Base-by-base conservation (phyloP, 2,113 vertebrate species). In the Donacobius atricapilla region DNA sequence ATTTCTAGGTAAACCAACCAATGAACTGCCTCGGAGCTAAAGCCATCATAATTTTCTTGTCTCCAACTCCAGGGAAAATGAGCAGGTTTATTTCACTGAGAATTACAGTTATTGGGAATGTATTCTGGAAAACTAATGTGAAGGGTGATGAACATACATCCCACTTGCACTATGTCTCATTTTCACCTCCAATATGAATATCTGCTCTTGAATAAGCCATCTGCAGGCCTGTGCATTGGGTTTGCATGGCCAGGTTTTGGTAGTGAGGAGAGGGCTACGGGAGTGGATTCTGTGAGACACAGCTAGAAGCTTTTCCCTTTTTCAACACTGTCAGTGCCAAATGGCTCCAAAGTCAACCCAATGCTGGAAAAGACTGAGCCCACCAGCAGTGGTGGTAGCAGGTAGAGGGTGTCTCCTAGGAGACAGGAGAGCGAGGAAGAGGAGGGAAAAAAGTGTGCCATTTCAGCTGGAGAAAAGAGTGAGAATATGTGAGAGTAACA, bases 1-100 rank as follows among this genome's bases (percentile, higher is more conserved):
- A 65, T 81, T 91, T 89, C 50, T 42, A 70, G 56, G 73, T 90
- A 94, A 96, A 75, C 17, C 78, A 93, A 82, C 31, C 25, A 78
- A 23, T 66, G 45, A 89, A 53, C 35, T 48, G 16, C 40, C 37
- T 89, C 92, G 65, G 33, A 65, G 15, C 45, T 89, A n/a, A 75
- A 93, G 25, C 12, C 13, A 23, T 75, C 27, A n/a, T 28, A 50
- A 90, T 87, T 82, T 73, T 89, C 64, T 78, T 45, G 35, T 78
- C 23, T 11, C 6, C 31, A 66, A 1, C 23, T 70, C n/a, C 73
- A 94, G 56, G n/a, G 73, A 87, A 87, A 73, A 44, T 6, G 5
- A 77, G 18, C 7, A 53, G 33, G 70, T 73, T 73, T 81, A 45
- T 87, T 95, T 77, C 13, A 8, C n/a, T n/a, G 50, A 69, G 28